Evolutionary conservation across 2,797 vertebrate genomes (phyloP), one percentile per base, ranked within the genome.

Genomic region (Myotis daubentonii): DNA sequence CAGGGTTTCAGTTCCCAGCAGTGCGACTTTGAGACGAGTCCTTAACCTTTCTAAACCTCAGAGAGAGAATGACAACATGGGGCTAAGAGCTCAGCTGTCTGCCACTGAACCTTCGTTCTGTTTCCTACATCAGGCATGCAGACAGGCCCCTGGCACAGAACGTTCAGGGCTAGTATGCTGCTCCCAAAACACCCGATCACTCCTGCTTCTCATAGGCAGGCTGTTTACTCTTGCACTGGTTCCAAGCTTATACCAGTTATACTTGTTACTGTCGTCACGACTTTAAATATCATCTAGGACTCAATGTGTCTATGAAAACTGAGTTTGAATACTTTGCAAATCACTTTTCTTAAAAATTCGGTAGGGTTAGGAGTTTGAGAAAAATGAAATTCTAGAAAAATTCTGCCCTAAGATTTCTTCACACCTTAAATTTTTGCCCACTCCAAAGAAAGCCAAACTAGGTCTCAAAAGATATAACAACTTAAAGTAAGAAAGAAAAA

Each of bases 401-500:
- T 28, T 94, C n/a, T 57, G 22, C 22, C 36, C 41, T 91, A 36
- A 72, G 49, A 84, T 66, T 66, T 75, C 66, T 84, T 84, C 3
- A 11, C 13, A 41, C 19, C 16, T 84, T 93, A 68, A 89, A 89
- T 89, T 87, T 22, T 85, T 74, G 10, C 30, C 60, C 16, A 55
- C 47, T 33, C 86, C 53, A 78, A 89, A 93, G 76, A 84, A 80
- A 91, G n/a, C 12, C 80, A 95, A 82, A 89, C 13, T 30, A 79
- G 6, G 7, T 25, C 38, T 41, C 57, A 72, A 89, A 80, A 89
- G 15, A 72, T 68, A 38, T 1, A 17, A 33, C 84, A 94, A 89
- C 22, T 41, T 89, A 70, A 86, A 86, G 10, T 33, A 55, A 80
- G 76, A 81, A 60, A 65, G 4, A 79, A 51, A 20, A 44, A 44